Percentiles rank a stretch among this genome's conserved stretches.
phyloP scores from a whole-genome alignment of 2,797 vertebrate species.

The Manis crassicaudata region DNA sequence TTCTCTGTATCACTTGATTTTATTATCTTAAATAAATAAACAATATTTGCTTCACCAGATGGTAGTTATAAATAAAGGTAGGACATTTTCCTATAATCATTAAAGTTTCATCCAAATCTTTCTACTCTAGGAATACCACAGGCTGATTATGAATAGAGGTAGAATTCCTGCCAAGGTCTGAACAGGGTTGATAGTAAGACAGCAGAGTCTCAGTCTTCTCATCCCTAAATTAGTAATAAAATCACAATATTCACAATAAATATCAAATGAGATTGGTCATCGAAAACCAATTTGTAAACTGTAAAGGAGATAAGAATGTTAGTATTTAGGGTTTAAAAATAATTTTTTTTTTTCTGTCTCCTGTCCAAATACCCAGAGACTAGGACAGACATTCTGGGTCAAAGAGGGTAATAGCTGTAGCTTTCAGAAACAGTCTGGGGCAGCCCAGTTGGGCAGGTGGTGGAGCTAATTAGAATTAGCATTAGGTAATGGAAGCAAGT shows the following conservation, averaged over 20 bases:
- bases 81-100: not conserved
- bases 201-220: not conserved
- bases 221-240: not conserved
- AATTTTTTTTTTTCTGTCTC: not conserved
- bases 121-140: not conserved
- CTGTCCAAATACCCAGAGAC: not conserved
- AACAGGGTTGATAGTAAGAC: not conserved
- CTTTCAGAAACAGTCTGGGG: not conserved
- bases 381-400: not conserved
- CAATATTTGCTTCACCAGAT: not conserved
- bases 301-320: not conserved
- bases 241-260: not conserved
- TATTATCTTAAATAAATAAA: constrained; percentile 16
- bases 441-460: accelerated
- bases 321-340: not conserved
- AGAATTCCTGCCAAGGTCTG: not conserved
- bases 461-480: not conserved
- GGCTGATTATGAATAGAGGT: not conserved
- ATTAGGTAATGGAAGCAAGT: not conserved
- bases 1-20: not conserved
- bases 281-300: not conserved
- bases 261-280: not conserved
- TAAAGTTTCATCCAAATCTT: not conserved
- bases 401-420: not conserved
- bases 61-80: not conserved